phyloP scores from a whole-genome alignment of 1,140 invertebrate genomes.

The Oscheius sp. region DNA sequence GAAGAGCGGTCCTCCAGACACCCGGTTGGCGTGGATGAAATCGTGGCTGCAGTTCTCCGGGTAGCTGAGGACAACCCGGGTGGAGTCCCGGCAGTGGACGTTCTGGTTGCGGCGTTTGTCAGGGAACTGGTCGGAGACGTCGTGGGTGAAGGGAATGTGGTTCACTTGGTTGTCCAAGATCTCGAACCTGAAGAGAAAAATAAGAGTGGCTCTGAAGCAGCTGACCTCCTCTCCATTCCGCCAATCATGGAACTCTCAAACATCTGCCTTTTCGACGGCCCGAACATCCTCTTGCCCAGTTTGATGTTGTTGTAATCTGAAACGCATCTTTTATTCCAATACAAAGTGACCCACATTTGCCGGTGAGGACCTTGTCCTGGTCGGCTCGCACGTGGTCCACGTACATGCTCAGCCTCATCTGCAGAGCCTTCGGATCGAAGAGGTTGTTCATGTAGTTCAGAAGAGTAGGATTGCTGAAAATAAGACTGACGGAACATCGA shows the following conservation, averaged over 20 bases:
- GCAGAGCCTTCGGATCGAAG: constrained; percentile 44
- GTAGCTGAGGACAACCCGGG: background rate
- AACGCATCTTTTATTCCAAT: background rate
- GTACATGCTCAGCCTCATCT: constrained; percentile 40
- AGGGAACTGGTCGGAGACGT: constrained; percentile 53
- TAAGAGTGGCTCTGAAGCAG: background rate
- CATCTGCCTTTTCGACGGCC: constrained; percentile 53
- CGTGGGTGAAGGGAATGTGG: constrained; percentile 53
- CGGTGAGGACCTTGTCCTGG: constrained; percentile 51
- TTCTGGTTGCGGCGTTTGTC: constrained; percentile 49
- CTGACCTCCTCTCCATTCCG: constrained; percentile 50
- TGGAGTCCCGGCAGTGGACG: constrained; percentile 28
- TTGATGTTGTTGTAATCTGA: constrained; percentile 59
- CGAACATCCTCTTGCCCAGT: constrained; percentile 56
- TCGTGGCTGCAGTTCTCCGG: background rate
- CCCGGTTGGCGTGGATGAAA: constrained; percentile 55
- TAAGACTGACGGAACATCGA: no score
- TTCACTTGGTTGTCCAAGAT: constrained; percentile 61
- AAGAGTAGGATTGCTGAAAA: constrained; percentile 16
- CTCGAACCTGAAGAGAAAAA: constrained; percentile 43
- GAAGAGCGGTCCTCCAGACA: constrained; percentile 48
- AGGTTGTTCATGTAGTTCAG: constrained; percentile 3
- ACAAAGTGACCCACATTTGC: constrained; percentile 42
- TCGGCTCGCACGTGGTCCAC: constrained; percentile 45
- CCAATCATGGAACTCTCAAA: constrained; percentile 51